These are phyloP conservation scores for Cheiracanthium punctorium DNA, from an alignment of 2,888 invertebrate genomes.

Conservation along the genomic window DNA sequence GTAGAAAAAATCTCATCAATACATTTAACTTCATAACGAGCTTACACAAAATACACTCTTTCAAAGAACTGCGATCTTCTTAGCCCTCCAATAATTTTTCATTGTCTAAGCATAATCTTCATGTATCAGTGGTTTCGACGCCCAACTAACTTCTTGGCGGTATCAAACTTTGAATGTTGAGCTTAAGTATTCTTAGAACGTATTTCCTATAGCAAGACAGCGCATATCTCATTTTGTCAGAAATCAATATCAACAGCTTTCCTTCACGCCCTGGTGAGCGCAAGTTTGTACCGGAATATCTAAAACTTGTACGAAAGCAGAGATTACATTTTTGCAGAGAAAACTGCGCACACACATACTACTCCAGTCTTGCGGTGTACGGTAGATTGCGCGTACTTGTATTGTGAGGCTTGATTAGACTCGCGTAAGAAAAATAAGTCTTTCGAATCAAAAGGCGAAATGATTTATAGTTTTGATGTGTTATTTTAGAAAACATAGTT, in stretches of 20 bases:
- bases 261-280: background rate
- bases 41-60: background rate
- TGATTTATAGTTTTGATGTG: no score
- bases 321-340: background rate
- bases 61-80: background rate
- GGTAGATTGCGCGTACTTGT: no score
- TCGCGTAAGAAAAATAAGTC: no score
- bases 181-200: background rate
- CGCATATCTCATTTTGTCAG: background rate
- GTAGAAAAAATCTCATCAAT: no score
- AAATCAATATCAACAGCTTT: constrained; percentile 1
- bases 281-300: background rate
- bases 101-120: constrained; percentile 1
- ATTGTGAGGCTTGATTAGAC: no score
- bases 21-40: no score
- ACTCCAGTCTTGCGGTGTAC: no score
- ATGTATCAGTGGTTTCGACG: background rate
- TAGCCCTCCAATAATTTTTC: background rate
- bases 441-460: no score
- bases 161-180: background rate
- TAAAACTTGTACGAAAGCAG: background rate
- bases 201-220: background rate
- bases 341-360: no score
- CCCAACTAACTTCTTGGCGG: background rate
- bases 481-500: no score